phyloP scores from a whole-genome alignment of 2,888 invertebrate genomes.

The Bombylius discolor region DNA sequence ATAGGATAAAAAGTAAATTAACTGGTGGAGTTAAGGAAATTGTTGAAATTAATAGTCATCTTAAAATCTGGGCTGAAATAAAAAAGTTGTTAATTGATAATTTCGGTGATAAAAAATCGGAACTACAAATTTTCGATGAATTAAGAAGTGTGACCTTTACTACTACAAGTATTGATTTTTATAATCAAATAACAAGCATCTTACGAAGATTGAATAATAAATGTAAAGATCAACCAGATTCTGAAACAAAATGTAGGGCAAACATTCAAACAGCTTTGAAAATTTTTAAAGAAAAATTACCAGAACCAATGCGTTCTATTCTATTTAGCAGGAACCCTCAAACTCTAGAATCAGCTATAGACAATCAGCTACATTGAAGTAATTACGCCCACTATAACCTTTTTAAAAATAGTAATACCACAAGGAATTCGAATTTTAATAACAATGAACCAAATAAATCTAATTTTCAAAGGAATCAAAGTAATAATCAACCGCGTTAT shows the following conservation, averaged over 20 bases:
- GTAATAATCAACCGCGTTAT: too few relatives aligned
- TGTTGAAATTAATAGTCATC: background rate
- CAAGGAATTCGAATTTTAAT: background rate
- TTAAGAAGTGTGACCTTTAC: background rate
- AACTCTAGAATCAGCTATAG: background rate
- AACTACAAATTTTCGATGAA: background rate
- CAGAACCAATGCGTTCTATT: conserved; percentile 1
- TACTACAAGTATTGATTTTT: background rate
- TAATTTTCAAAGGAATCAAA: background rate
- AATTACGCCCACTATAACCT: background rate
- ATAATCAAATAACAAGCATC: conserved; percentile 1
- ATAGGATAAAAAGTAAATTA: conserved; percentile 2
- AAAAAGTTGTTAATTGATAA: background rate
- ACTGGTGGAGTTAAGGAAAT: background rate
- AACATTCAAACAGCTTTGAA: background rate
- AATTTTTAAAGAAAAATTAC: background rate
- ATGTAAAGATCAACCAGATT: background rate
- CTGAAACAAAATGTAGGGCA: background rate
- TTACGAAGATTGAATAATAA: conserved; percentile 5
- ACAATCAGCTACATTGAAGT: background rate
- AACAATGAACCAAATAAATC: background rate
- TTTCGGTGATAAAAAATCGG: background rate
- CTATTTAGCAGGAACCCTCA: background rate
- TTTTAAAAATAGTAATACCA: background rate
- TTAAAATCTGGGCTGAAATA: background rate